A percentile compares a stretch with the other conserved stretches of the same genome.
Conservation (phyloP, 2,888 invertebrate species). For the Latheticus oryzae region DNA sequence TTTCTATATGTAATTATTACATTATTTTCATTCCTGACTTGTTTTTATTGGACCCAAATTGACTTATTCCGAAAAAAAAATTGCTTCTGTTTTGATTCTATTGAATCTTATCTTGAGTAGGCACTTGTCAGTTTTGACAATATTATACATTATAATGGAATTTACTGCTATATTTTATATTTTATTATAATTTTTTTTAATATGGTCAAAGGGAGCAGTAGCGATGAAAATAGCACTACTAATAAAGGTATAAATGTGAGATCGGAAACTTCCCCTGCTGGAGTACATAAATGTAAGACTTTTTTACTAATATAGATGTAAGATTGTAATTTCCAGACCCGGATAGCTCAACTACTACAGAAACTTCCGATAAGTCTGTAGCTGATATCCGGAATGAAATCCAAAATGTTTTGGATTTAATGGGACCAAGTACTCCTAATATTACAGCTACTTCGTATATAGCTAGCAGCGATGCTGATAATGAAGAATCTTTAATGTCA, state of each 20-base stretch:
- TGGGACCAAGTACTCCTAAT: slow-evolving; percentile 26
- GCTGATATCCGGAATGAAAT: slow-evolving; percentile 21
- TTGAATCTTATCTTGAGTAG: too few species aligned
- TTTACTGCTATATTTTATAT: background rate
- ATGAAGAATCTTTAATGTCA: slow-evolving; percentile 19
- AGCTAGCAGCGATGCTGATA: slow-evolving; percentile 34
- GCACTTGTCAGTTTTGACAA: too few species aligned
- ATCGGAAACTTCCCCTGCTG: slow-evolving; percentile 13
- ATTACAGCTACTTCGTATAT: background rate
- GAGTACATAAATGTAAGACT: slow-evolving; percentile 15
- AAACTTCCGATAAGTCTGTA: background rate
- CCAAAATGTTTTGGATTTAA: slow-evolving; percentile 25
- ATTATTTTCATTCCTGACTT: slow-evolving; percentile 23
- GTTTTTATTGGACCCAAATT: too few species aligned
- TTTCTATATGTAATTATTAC: slow-evolving; percentile 33
- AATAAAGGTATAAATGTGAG: slow-evolving; percentile 24
- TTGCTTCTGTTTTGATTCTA: too few species aligned
- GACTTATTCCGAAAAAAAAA: too few species aligned
- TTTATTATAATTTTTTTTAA: too few species aligned
- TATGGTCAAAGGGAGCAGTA: slow-evolving; percentile 12
- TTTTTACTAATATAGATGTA: background rate
- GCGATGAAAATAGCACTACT: slow-evolving; percentile 19
- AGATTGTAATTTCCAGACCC: slow-evolving; percentile 1
- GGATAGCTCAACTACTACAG: slow-evolving; percentile 7
- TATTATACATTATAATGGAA: too few species aligned